A percentile compares a stretch with the other conserved stretches of the same genome.
phyloP scores from a whole-genome alignment of 2,888 invertebrate species.

The Belgica antarctica region DNA sequence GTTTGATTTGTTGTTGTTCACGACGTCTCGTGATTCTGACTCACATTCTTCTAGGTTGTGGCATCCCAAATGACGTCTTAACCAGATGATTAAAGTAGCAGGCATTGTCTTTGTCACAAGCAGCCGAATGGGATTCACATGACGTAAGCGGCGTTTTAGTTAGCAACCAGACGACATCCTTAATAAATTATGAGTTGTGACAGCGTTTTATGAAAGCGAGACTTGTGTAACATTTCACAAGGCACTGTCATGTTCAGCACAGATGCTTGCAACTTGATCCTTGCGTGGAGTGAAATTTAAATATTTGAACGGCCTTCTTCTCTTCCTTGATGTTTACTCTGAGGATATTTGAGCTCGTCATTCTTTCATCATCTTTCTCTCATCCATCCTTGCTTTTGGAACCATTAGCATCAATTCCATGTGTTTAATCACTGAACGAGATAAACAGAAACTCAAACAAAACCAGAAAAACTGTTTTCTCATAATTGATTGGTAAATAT shows the following conservation, averaged over 20 bases:
- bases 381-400: not conserved
- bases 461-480: not conserved
- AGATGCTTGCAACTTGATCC: constrained; percentile 24
- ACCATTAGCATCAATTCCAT: not conserved
- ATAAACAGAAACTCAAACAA: constrained; percentile 33
- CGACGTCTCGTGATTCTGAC: not conserved
- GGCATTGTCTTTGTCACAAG: not conserved
- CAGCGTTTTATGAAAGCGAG: not conserved
- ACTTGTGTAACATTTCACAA: not conserved
- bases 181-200: constrained; percentile 11
- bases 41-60: not conserved
- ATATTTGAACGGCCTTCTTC: constrained; percentile 26
- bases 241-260: not conserved
- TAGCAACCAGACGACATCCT: not conserved
- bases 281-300: constrained; percentile 5
- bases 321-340: constrained; percentile 24
- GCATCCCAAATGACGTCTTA: not conserved
- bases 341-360: constrained; percentile 31
- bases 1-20: constrained; percentile 23
- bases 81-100: no score
- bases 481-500: constrained; percentile 42
- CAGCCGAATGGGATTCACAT: no score
- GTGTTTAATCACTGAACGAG: constrained; percentile 28
- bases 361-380: constrained; percentile 33
- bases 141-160: not conserved